Conservation (phyloP, 2,113 vertebrate genomes). For the Oriolus oriolus region DNA sequence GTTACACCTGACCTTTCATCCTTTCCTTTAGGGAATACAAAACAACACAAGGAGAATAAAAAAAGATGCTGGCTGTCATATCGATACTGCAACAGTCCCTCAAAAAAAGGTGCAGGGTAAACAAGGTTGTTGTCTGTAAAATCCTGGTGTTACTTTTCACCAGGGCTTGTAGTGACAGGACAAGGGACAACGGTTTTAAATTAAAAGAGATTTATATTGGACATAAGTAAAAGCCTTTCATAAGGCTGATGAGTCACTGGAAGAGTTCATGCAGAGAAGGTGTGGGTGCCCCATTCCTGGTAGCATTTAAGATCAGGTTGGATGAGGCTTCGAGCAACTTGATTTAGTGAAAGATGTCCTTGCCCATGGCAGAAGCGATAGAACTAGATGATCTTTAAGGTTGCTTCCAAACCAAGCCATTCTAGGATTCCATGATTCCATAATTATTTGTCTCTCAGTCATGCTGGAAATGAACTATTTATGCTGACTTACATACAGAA, state of each 20-base stretch:
- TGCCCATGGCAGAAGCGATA: accelerated
- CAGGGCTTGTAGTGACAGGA: background rate
- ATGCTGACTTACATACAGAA: background rate
- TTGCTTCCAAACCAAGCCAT: background rate
- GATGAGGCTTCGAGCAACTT: background rate
- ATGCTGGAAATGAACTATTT: background rate
- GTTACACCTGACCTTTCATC: background rate
- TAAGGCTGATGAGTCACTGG: accelerated
- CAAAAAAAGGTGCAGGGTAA: background rate
- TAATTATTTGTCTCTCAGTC: background rate
- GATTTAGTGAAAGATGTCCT: background rate
- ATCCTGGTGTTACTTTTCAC: background rate
- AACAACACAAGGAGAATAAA: background rate
- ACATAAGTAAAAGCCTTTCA: background rate
- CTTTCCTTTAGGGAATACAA: background rate
- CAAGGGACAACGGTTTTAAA: background rate
- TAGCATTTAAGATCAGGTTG: background rate
- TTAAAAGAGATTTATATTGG: background rate
- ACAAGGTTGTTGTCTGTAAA: background rate
- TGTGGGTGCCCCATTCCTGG: background rate
- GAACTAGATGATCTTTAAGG: background rate
- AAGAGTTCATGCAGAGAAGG: background rate
- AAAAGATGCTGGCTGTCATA: background rate
- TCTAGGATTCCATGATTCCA: background rate
- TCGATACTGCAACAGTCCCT: background rate